These are phyloP conservation scores for Nyctibius grandis DNA, from an alignment of 2,797 vertebrate genomes.

Conservation along the genomic window DNA sequence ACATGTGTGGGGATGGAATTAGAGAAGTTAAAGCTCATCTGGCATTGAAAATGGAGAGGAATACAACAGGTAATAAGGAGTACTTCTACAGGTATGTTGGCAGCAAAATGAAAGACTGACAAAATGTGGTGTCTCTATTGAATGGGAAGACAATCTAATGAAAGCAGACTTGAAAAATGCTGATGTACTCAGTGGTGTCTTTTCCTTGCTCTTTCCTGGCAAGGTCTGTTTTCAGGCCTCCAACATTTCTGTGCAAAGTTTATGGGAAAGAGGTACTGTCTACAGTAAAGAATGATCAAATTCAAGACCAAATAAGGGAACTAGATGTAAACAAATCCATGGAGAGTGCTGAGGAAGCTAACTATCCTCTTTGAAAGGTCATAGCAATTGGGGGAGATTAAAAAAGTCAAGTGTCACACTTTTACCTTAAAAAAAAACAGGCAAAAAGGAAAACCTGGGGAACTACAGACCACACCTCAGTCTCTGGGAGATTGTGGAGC, in stretches of 20 bases:
- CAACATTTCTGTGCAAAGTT: background rate
- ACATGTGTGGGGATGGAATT: background rate
- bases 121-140: background rate
- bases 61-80: background rate
- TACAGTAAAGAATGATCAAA: background rate
- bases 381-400: background rate
- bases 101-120: background rate
- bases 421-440: background rate
- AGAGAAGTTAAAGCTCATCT: background rate
- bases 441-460: too few relatives aligned
- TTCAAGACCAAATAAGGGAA: background rate
- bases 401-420: background rate
- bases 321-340: background rate
- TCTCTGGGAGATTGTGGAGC: background rate
- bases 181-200: background rate
- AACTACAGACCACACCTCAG: background rate
- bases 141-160: background rate
- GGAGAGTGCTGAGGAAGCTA: background rate
- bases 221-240: background rate
- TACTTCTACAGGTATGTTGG: background rate
- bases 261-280: background rate
- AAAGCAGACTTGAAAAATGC: background rate
- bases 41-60: background rate
- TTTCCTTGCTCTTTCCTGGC: background rate
- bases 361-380: background rate